These are phyloP conservation scores for Cyphomyrus discorhynchus DNA, from an alignment of 2,113 vertebrate species.

Conservation along the genomic window DNA sequence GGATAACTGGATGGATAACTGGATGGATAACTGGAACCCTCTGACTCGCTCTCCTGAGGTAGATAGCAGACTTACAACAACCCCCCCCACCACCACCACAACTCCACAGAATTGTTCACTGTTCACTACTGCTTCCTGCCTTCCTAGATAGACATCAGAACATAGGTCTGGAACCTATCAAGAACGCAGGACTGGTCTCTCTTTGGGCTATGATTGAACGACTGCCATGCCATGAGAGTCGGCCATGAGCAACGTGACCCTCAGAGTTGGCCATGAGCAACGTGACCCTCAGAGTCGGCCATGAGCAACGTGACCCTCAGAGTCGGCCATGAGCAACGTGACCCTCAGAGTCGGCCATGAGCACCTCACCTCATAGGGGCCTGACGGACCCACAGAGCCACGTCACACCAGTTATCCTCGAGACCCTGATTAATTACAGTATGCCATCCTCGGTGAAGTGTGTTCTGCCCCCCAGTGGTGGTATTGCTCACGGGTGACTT, in stretches of 20 bases:
- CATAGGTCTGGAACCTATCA: neutral
- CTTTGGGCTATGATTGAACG: neutral
- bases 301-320: too few species aligned
- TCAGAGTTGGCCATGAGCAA: too few species aligned
- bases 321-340: neutral
- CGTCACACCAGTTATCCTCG: neutral
- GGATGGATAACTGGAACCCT: neutral
- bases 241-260: too few species aligned
- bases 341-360: neutral
- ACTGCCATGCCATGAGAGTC: neutral
- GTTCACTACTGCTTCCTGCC: neutral
- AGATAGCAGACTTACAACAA: neutral
- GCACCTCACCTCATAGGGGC: neutral
- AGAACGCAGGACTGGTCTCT: neutral
- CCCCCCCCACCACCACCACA: neutral
- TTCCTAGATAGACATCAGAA: neutral
- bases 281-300: too few species aligned
- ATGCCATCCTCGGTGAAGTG: too few species aligned
- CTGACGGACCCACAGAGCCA: neutral
- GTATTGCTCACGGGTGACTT: neutral
- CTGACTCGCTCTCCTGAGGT: neutral
- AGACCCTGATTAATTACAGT: neutral
- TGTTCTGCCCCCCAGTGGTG: neutral
- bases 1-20: neutral
- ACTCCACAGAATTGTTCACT: neutral